Percentiles rank a stretch among this genome's conserved stretches.
Conservation (phyloP, 2,888 invertebrate genomes). For the Anthrax anthrax region DNA sequence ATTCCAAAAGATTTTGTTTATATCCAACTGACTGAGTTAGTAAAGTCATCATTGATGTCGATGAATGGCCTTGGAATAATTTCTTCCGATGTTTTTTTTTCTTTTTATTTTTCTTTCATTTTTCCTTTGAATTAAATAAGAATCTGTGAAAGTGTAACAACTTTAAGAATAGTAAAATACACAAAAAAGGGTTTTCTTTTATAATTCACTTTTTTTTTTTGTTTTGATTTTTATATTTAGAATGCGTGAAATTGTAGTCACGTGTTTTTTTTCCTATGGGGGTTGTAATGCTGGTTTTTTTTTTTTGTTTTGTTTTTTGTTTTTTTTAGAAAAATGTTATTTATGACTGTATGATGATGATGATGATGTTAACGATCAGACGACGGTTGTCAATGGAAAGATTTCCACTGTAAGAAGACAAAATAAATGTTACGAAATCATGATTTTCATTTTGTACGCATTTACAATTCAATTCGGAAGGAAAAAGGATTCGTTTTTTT, state of each 20-base stretch:
- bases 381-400: neutral
- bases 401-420: no score
- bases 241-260: slow-evolving; percentile 10
- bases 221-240: neutral
- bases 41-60: neutral
- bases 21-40: neutral
- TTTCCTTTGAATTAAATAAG: neutral
- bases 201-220: neutral
- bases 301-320: neutral
- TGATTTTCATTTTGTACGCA: no score
- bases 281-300: neutral
- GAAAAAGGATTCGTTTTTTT: no score
- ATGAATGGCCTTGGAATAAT: neutral
- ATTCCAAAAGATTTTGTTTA: neutral
- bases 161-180: neutral
- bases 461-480: no score
- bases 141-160: neutral
- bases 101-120: neutral
- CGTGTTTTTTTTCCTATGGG: slow-evolving; percentile 4
- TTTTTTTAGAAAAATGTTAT: no score
- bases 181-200: neutral
- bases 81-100: neutral
- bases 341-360: neutral
- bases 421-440: no score
- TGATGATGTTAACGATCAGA: neutral